Percentiles rank a stretch among this genome's conserved stretches.
Evolutionary conservation across 2,797 vertebrate genomes (phyloP).

Genomic region (Spinus pinus): DNA sequence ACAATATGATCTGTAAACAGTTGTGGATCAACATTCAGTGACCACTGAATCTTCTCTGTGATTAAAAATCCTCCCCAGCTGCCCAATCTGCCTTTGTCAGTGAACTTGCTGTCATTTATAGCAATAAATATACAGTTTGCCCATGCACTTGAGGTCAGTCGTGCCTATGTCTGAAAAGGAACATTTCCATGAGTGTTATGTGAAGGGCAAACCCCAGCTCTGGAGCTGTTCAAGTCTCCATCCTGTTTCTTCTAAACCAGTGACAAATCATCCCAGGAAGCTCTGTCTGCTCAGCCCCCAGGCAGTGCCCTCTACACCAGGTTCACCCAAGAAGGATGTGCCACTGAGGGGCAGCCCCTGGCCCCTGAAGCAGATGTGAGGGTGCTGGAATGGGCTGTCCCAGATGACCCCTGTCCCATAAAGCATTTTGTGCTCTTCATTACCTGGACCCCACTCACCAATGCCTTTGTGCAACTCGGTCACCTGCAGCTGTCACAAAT

Average conservation of each 20-base stretch:
- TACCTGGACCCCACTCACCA: neutral
- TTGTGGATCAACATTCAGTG: conserved; percentile 16
- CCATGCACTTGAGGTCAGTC: neutral
- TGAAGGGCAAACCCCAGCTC: neutral
- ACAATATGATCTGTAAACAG: neutral
- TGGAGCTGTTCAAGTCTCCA: neutral
- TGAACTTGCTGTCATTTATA: neutral
- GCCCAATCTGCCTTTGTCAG: conserved; percentile 10
- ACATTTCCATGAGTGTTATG: fast-evolving
- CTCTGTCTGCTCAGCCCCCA: neutral
- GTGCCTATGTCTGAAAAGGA: neutral
- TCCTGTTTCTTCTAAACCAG: neutral
- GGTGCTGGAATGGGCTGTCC: neutral
- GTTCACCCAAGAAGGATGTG: fast-evolving
- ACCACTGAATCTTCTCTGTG: conserved; percentile 13
- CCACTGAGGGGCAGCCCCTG: neutral
- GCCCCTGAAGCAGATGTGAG: neutral
- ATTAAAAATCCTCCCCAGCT: conserved; percentile 29
- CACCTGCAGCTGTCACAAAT: fast-evolving
- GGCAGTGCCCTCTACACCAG: fast-evolving
- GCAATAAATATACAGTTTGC: neutral
- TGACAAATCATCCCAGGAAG: neutral
- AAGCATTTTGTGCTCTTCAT: too few relatives aligned
- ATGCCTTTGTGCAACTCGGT: neutral
- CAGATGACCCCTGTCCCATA: neutral